These are phyloP conservation scores for Hololepta plana DNA, from an alignment of 2,888 invertebrate species.

Conservation along the genomic window DNA sequence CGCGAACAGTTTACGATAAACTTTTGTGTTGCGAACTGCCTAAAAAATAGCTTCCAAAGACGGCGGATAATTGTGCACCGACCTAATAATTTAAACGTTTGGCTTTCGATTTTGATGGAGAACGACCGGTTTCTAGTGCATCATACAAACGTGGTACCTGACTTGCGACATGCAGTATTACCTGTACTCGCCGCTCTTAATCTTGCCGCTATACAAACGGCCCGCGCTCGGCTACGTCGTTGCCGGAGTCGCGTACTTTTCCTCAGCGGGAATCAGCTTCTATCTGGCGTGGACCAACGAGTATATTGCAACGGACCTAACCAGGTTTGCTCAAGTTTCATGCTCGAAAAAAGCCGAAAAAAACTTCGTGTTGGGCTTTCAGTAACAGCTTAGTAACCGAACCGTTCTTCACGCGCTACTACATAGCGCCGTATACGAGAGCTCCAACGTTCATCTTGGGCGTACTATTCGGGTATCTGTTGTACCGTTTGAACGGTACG, in stretches of 20 bases:
- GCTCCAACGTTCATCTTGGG: constrained; percentile 22
- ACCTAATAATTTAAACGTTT: not conserved
- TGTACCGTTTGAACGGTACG: constrained; percentile 16
- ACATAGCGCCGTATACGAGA: constrained; percentile 22
- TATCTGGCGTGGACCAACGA: constrained; percentile 21
- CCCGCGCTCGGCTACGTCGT: constrained; percentile 21
- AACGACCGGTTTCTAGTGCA: constrained; percentile 17
- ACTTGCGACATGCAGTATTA: constrained; percentile 29
- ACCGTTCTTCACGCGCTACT: constrained; percentile 16
- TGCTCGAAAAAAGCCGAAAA: not conserved
- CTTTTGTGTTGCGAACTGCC: not conserved
- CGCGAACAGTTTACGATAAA: not conserved
- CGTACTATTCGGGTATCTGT: constrained; percentile 19
- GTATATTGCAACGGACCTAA: constrained; percentile 19
- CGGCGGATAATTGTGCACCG: not conserved
- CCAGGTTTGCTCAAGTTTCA: constrained; percentile 22
- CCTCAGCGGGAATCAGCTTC: constrained; percentile 20
- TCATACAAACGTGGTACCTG: constrained; percentile 30
- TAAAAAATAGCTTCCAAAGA: not conserved
- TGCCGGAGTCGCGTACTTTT: constrained; percentile 14
- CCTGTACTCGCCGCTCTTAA: constrained; percentile 25
- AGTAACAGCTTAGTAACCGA: constrained; percentile 14
- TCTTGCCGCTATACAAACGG: constrained; percentile 25
- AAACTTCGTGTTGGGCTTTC: constrained; percentile 10
- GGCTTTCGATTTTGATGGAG: not conserved